Percentiles rank a stretch among this genome's conserved stretches.
Evolutionary conservation across 2,113 vertebrate species (phyloP).

Genomic region (Mormyrus iriodes): DNA sequence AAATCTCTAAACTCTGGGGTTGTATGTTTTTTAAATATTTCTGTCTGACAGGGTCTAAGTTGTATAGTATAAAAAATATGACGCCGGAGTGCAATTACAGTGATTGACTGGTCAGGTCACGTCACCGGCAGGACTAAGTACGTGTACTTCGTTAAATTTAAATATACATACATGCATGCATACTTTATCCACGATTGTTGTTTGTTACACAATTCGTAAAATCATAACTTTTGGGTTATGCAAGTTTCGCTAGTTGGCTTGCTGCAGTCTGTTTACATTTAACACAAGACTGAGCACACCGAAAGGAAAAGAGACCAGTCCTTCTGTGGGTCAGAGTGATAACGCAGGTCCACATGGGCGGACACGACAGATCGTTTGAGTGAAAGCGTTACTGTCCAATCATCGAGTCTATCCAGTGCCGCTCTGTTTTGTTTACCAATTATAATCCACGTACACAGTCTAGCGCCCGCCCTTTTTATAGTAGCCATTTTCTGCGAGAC

Average conservation of each 20-base stretch:
- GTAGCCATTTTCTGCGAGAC: constrained; percentile 57
- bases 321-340: not conserved
- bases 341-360: not conserved
- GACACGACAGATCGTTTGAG: not conserved
- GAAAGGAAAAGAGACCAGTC: not conserved
- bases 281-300: not conserved
- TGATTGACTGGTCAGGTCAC: not conserved
- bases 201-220: not conserved
- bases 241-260: not conserved
- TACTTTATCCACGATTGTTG: not conserved
- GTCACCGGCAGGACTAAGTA: not conserved
- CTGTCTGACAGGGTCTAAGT: no score
- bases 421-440: constrained; percentile 36
- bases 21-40: no score
- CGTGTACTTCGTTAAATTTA: not conserved
- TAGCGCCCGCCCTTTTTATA: constrained; percentile 36
- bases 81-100: not conserved
- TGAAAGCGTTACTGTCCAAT: constrained; percentile 39
- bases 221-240: not conserved
- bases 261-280: not conserved
- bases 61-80: no score
- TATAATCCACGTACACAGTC: not conserved
- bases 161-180: not conserved
- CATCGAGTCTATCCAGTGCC: not conserved
- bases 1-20: no score